Base-by-base conservation (phyloP, 92 coral and sea anemone genomes). In the Heliopora coerulea region DNA sequence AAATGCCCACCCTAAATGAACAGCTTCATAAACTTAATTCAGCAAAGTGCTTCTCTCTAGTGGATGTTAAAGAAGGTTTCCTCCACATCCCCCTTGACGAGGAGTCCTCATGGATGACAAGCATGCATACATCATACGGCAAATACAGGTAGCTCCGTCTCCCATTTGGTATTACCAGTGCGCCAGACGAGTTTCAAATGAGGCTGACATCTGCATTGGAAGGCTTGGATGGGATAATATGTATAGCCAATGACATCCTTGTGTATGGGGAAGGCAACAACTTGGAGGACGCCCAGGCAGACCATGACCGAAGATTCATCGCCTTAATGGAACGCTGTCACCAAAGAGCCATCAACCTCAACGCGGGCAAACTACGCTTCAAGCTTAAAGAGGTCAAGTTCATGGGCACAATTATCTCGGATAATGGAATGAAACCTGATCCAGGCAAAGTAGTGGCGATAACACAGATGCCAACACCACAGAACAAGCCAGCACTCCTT, bases 241-340 rank as follows among this genome's bases (percentile, higher is more conserved):
- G 85, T 32, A 34, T 59, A 27, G 86, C 90, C 6, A 81, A 86
- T 25, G 86, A 77, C 63, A 86, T 86, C 68, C 54, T 76, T 23
- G 83, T 67, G 20, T 78, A n/a, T 59, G 86, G 89, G 2, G 89
- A 81, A 60, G 86, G 81, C 8, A 40, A 56, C 46, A 33, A 59
- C 78, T 68, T 15, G 28, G 75, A 62, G 29, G 83, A 82, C 27
- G 83, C 86, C 18, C 49, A 82, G 57, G 20, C 56, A 31, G 89
- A 86, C 41, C 89, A 86, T 29, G 84, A 86, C 78, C 54, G 85
- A 23, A 56, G 90, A 19, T 65, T 86, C 52, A 75, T 82, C 18
- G 87, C 87, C 7, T 54, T 73, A 4, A 78, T 78, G 82, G 90
- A 82, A 74, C 79, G 84, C 24, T 82, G 86, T 54, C n/a, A n/a